Evolutionary conservation across 1,140 invertebrate species (phyloP).

Genomic region (Onthophagus taurus): DNA sequence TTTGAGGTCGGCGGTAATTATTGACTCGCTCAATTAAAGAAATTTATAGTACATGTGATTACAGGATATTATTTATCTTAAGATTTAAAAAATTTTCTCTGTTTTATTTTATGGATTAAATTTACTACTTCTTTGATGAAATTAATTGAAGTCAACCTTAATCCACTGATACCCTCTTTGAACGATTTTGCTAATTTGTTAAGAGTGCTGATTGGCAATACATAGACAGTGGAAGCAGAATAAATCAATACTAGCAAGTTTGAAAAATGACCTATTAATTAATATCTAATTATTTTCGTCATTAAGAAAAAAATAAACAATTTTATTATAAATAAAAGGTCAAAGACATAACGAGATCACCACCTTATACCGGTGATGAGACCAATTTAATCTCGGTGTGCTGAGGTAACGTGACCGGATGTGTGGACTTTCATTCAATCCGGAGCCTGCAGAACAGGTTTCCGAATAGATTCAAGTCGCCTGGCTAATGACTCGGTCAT

Average conservation of each 20-base stretch:
- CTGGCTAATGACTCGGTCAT: conserved; percentile 10
- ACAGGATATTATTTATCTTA: too few relatives aligned
- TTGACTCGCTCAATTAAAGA: too few relatives aligned
- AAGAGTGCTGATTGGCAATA: too few relatives aligned
- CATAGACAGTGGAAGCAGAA: background rate
- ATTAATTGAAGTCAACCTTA: too few relatives aligned
- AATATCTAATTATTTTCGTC: background rate
- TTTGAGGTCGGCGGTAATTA: too few relatives aligned
- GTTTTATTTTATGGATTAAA: too few relatives aligned
- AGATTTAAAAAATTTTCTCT: too few relatives aligned
- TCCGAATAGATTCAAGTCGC: conserved; percentile 7
- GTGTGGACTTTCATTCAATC: conserved; percentile 9
- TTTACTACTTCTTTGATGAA: too few relatives aligned
- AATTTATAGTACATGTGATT: too few relatives aligned
- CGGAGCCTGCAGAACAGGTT: conserved; percentile 9
- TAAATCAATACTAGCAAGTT: background rate
- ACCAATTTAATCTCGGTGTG: conserved; percentile 10
- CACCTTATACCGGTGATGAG: conserved; percentile 1
- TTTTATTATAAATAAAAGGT: background rate
- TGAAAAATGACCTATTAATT: background rate
- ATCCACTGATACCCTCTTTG: too few relatives aligned
- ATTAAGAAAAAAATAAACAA: background rate
- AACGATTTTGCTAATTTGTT: too few relatives aligned
- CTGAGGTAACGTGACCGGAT: conserved; percentile 11
- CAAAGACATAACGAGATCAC: conserved; percentile 2